Evolutionary conservation across 2,797 vertebrate genomes (phyloP).

Genomic region (Simalia tracyae): DNA sequence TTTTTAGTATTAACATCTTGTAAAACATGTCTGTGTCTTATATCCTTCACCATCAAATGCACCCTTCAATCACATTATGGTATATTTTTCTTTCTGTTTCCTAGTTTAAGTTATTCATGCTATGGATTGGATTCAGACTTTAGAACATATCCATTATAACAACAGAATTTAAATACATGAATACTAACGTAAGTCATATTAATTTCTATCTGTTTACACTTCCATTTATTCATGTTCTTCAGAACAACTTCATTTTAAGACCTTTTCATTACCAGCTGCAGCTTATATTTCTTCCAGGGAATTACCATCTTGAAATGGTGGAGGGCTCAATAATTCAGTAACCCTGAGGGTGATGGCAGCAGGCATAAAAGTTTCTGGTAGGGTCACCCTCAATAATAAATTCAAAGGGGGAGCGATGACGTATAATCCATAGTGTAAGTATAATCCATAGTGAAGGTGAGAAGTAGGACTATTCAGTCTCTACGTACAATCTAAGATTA

Average conservation of each 20-base stretch:
- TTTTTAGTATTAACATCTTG: constrained; percentile 36
- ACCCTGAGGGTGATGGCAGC: not conserved
- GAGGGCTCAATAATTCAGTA: not conserved
- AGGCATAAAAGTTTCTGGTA: not conserved
- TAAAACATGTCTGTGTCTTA: not conserved
- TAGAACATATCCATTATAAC: not conserved
- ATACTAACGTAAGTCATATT: not conserved
- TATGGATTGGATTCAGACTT: not conserved
- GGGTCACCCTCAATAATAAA: not conserved
- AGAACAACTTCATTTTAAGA: not conserved
- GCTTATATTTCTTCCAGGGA: not conserved
- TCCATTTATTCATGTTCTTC: not conserved
- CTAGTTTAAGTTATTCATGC: not conserved
- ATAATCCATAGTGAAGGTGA: not conserved
- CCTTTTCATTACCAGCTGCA: not conserved
- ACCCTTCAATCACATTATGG: not conserved
- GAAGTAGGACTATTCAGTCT: not conserved
- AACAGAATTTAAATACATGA: not conserved
- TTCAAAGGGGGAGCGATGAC: not conserved
- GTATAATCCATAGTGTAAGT: not conserved
- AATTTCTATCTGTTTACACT: not conserved
- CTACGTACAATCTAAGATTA: not conserved
- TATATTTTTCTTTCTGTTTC: not conserved
- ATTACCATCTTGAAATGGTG: not conserved
- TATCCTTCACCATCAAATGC: not conserved